Conservation (phyloP, 2,113 vertebrate genomes). For the Penelope pileata region DNA sequence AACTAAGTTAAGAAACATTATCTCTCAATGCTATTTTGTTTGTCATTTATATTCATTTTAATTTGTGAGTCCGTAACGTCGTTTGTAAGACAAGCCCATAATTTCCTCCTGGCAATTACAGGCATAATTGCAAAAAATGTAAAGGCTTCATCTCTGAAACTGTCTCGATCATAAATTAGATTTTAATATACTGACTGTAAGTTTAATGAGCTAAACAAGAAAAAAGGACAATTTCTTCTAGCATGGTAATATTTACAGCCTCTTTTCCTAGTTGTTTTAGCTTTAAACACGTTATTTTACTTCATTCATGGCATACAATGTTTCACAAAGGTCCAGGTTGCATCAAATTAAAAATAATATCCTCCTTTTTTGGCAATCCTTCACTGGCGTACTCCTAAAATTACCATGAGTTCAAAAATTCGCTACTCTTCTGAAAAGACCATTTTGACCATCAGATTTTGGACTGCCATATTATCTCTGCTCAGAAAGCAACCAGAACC, state of each 20-base stretch:
- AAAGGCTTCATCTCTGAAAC: conserved; percentile 20
- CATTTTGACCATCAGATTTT: neutral
- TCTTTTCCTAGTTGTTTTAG: neutral
- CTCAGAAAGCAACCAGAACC: neutral
- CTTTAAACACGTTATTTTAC: neutral
- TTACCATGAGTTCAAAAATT: neutral
- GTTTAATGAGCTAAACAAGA: neutral
- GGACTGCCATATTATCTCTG: neutral
- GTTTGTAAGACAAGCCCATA: conserved; percentile 29
- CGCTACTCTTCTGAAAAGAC: neutral
- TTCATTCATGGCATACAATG: neutral
- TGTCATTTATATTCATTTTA: conserved; percentile 62
- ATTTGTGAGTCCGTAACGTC: neutral
- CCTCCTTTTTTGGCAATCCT: neutral
- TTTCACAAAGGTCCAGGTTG: neutral
- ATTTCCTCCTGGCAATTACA: conserved; percentile 8
- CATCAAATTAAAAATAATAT: neutral
- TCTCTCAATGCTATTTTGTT: conserved; percentile 37
- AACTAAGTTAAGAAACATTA: conserved; percentile 53
- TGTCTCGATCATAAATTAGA: neutral
- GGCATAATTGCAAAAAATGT: neutral
- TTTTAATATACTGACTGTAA: neutral
- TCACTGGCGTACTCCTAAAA: neutral
- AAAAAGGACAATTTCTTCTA: neutral
- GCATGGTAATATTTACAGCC: neutral